Percentiles rank a stretch among this genome's conserved stretches.
Evolutionary conservation across 2,113 vertebrate genomes (phyloP).

Genomic region (Megaceryle torquata): DNA sequence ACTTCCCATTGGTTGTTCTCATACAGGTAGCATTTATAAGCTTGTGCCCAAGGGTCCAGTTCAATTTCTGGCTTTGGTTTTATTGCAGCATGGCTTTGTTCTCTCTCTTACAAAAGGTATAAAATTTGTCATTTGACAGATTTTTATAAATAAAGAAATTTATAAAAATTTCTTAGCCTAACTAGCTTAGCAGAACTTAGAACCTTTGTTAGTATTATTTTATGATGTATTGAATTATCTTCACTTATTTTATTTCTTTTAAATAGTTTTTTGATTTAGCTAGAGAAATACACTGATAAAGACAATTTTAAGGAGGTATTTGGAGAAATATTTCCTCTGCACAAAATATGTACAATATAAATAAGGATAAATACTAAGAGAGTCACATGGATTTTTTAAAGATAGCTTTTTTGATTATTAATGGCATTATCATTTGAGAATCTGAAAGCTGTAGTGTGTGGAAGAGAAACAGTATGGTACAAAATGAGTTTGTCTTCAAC

Average conservation of each 20-base stretch:
- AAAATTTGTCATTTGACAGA: background rate
- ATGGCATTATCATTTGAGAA: background rate
- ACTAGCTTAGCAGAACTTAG: background rate
- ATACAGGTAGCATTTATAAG: background rate
- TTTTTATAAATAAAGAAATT: background rate
- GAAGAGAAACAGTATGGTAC: background rate
- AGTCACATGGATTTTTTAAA: background rate
- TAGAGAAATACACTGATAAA: background rate
- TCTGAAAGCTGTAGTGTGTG: background rate
- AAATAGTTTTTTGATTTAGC: background rate
- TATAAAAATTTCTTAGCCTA: background rate
- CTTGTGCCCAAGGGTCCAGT: background rate
- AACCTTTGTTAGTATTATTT: background rate
- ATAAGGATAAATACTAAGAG: background rate
- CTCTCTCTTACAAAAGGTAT: background rate
- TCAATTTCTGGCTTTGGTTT: background rate
- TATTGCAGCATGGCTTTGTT: background rate
- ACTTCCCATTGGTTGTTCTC: background rate
- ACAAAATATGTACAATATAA: background rate
- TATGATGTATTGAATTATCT: background rate
- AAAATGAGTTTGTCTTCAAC: background rate
- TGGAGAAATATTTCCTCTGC: background rate
- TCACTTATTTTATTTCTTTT: background rate
- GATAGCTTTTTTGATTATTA: background rate
- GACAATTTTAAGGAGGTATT: background rate